A percentile compares a stretch with the other conserved stretches of the same genome.
Conservation (phyloP, 1,140 invertebrate genomes). For the Aphis craccivora region DNA sequence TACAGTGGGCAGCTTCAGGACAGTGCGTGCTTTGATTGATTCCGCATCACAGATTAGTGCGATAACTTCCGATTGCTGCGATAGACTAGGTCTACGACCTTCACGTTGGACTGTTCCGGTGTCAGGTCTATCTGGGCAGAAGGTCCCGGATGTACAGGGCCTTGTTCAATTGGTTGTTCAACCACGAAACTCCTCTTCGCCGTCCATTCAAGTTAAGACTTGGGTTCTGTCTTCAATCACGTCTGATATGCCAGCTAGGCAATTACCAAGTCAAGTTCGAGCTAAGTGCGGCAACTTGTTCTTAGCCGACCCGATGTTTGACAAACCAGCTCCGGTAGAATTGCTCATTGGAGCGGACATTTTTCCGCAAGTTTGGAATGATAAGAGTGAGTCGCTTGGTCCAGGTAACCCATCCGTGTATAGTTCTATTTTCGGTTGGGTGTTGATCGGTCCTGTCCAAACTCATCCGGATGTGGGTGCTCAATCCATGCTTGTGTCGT, state of each 20-base stretch:
- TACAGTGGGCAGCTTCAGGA: background rate
- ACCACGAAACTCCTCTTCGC: background rate
- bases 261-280: background rate
- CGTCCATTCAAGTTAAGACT: background rate
- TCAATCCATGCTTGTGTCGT: background rate
- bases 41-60: background rate
- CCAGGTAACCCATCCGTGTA: background rate
- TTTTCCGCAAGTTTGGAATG: background rate
- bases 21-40: background rate
- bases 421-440: background rate
- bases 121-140: background rate
- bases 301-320: background rate
- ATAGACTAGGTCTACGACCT: background rate
- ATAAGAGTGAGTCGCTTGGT: background rate
- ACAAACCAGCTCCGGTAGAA: background rate
- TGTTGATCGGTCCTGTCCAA: background rate
- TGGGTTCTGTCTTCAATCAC: background rate
- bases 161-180: background rate
- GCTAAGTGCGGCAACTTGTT: background rate
- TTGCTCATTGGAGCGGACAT: background rate
- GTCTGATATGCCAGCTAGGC: background rate
- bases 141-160: background rate
- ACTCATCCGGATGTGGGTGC: background rate
- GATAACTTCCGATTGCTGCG: background rate
- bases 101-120: background rate